Evolutionary conservation across 1,140 invertebrate genomes (phyloP).

Genomic region (Copidosoma floridanum): DNA sequence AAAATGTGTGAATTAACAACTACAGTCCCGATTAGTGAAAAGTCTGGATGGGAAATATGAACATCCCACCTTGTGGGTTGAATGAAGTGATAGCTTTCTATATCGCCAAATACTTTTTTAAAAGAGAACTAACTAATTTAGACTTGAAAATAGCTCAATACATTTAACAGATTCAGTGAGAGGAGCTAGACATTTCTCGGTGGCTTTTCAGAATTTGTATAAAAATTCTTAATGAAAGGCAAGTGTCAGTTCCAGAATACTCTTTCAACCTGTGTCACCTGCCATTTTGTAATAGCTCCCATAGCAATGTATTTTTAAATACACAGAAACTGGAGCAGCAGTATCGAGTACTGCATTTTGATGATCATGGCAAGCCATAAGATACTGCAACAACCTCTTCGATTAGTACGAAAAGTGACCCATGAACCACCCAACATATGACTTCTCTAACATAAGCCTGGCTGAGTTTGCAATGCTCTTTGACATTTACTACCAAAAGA

Average conservation of each 20-base stretch:
- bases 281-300: not conserved
- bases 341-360: not conserved
- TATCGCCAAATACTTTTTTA: not conserved
- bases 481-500: not conserved
- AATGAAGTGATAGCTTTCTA: not conserved
- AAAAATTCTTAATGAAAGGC: not conserved
- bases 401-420: not conserved
- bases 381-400: not conserved
- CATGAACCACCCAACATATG: not conserved
- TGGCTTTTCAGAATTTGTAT: not conserved
- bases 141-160: not conserved
- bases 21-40: not conserved
- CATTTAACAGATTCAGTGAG: not conserved
- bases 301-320: not conserved
- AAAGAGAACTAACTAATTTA: not conserved
- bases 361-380: not conserved
- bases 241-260: not conserved
- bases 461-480: not conserved
- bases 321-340: not conserved
- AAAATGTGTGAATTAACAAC: not conserved
- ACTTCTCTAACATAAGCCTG: not conserved
- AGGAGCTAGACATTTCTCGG: not conserved
- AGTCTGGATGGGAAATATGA: not conserved
- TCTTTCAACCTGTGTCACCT: not conserved
- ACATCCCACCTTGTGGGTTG: not conserved